A percentile compares a stretch with the other conserved stretches of the same genome.
Conservation (phyloP, 2,113 vertebrate species). For the Chelonoidis abingdonii region DNA sequence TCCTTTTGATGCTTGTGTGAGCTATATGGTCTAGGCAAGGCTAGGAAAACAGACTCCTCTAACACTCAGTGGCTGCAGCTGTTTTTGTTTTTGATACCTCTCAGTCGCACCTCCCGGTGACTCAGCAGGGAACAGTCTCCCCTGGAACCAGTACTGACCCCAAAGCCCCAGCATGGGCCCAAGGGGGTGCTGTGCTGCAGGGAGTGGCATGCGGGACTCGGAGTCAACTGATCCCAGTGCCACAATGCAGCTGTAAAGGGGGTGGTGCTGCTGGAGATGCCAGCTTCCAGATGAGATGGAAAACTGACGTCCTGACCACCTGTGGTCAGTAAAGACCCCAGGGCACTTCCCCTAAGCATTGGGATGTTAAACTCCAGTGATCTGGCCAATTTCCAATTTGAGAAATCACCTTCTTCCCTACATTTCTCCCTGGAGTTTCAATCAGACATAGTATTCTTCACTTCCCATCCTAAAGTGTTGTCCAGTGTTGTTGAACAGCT, state of each 20-base stretch:
- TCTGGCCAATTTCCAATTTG: not conserved
- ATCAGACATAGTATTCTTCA: accelerated
- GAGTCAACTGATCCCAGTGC: not conserved
- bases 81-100: not conserved
- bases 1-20: not conserved
- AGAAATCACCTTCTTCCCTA: not conserved
- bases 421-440: not conserved
- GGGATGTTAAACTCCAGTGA: not conserved
- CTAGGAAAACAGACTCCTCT: not conserved
- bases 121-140: not conserved
- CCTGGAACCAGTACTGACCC: not conserved
- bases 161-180: not conserved
- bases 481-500: accelerated
- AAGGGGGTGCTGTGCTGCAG: not conserved
- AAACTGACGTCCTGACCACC: not conserved
- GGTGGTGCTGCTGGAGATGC: not conserved
- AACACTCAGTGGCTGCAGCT: not conserved
- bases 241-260: not conserved
- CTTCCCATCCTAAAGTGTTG: not conserved
- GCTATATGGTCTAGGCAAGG: not conserved
- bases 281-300: not conserved
- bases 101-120: not conserved
- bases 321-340: not conserved
- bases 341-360: not conserved
- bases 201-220: accelerated